Evolutionary conservation across 2,113 vertebrate species (phyloP).

Genomic region (Tupaia tana): DNA sequence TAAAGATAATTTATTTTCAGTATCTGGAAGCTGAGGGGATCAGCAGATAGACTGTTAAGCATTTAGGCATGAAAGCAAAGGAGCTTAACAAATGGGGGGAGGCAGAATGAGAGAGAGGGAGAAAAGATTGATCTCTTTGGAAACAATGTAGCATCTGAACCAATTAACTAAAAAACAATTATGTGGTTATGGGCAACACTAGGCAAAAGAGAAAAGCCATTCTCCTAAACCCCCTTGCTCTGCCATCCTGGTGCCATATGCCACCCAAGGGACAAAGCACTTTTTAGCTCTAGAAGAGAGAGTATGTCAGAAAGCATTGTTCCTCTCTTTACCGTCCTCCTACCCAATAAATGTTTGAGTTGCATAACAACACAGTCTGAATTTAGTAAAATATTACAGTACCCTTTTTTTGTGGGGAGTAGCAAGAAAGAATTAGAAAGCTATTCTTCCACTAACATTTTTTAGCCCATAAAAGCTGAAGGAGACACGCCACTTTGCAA

Average conservation of each 20-base stretch:
- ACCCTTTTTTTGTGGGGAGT: background rate
- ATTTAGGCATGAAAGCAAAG: slow-evolving; percentile 54
- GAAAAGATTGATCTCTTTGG: slow-evolving; percentile 43
- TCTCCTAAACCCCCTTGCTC: background rate
- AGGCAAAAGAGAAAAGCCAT: slow-evolving; percentile 7
- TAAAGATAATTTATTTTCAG: slow-evolving; percentile 76
- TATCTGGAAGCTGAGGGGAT: slow-evolving; percentile 50
- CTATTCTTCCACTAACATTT: background rate
- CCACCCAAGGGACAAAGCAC: background rate
- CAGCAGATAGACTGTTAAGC: slow-evolving; percentile 48
- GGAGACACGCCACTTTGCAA: slow-evolving; percentile 23
- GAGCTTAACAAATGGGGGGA: background rate
- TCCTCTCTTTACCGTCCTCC: background rate
- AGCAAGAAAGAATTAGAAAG: slow-evolving; percentile 38
- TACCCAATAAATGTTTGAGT: background rate
- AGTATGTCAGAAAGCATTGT: background rate
- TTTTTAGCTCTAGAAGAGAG: background rate
- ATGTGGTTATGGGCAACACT: slow-evolving; percentile 3
- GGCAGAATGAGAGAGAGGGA: background rate
- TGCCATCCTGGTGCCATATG: background rate
- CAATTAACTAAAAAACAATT: slow-evolving; percentile 63
- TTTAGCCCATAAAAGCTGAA: slow-evolving; percentile 32
- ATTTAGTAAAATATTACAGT: slow-evolving; percentile 37
- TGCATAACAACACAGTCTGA: background rate
- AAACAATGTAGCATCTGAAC: slow-evolving; percentile 49